phyloP scores from a whole-genome alignment of 2,888 invertebrate species.

The Eumacrocentrus americanus region DNA sequence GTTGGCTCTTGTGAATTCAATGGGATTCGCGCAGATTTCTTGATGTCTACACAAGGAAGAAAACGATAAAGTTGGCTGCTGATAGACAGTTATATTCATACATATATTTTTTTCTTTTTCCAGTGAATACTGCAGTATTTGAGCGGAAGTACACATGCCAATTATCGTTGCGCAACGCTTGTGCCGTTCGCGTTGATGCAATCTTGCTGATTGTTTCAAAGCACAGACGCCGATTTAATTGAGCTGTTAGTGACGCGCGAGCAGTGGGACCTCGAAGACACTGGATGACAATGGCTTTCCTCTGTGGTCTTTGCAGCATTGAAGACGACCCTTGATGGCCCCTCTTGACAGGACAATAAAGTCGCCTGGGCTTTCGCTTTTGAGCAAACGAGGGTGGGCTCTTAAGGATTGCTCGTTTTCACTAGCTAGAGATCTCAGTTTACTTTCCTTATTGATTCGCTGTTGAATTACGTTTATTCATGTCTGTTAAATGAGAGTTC shows the following conservation, averaged over 20 bases:
- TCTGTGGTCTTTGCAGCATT: no score
- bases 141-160: neutral
- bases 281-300: no score
- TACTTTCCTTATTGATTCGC: neutral
- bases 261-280: no score
- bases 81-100: neutral
- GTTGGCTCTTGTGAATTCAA: neutral
- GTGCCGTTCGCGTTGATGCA: neutral
- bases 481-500: neutral
- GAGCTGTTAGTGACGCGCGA: constrained; percentile 18
- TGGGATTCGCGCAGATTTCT: neutral
- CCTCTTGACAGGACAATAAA: neutral
- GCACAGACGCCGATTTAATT: constrained; percentile 2
- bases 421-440: neutral
- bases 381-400: neutral
- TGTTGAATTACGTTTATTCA: neutral
- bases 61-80: neutral
- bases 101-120: neutral
- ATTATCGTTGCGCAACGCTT: constrained; percentile 1
- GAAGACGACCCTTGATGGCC: no score
- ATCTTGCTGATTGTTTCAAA: neutral
- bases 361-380: neutral
- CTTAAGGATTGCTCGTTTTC: neutral
- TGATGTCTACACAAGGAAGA: neutral
- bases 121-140: no score